Conservation (phyloP, 2,113 vertebrate species). For the Corynorhinus townsendii region DNA sequence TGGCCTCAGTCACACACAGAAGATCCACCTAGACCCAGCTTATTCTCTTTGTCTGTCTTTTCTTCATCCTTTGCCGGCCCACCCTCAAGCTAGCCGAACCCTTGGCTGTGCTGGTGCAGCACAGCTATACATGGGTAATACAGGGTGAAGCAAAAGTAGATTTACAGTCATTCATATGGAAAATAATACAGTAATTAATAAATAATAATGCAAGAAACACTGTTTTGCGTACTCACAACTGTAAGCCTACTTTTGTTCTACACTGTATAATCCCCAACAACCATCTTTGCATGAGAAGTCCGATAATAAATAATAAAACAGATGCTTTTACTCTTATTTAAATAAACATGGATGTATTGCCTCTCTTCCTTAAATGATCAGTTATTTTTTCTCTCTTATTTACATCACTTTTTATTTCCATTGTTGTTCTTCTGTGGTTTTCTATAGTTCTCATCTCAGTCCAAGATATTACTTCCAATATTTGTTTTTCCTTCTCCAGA, state of each 20-base stretch:
- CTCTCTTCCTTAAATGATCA: background rate
- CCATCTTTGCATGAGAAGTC: background rate
- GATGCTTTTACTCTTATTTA: conserved; percentile 41
- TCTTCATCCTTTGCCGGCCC: too few relatives aligned
- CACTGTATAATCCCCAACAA: background rate
- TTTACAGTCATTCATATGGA: background rate
- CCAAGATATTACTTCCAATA: background rate
- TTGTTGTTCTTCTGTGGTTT: background rate
- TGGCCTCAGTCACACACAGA: too few relatives aligned
- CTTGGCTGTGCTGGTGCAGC: too few relatives aligned
- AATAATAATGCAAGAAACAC: background rate
- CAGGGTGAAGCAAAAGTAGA: background rate
- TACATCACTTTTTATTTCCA: background rate
- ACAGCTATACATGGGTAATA: background rate
- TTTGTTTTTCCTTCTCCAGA: background rate
- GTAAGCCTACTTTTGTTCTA: background rate
- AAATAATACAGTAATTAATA: background rate
- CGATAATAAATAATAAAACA: background rate
- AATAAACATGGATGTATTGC: background rate
- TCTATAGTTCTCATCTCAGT: background rate
- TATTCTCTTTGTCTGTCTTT: too few relatives aligned
- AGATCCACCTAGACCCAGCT: too few relatives aligned
- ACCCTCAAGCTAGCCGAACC: too few relatives aligned
- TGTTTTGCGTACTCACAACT: background rate
- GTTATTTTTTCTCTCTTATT: background rate